Percentiles rank a stretch among this genome's conserved stretches.
Conservation (phyloP, 2,113 vertebrate species). For the Hippocampus mohnikei region DNA sequence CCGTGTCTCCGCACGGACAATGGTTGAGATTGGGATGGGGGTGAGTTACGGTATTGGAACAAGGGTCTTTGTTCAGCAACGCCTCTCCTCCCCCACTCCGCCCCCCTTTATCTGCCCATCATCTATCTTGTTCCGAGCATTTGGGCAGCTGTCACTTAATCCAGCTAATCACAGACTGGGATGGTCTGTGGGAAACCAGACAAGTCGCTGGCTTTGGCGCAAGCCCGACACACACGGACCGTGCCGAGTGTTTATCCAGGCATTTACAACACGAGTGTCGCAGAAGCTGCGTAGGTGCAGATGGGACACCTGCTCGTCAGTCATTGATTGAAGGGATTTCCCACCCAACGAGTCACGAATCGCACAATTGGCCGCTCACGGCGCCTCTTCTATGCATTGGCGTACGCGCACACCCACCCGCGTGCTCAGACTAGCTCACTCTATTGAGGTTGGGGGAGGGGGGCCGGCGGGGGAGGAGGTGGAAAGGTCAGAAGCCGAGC, state of each 20-base stretch:
- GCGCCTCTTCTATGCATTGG: conserved; percentile 31
- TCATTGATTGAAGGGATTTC: conserved; percentile 1
- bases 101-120: conserved; percentile 62
- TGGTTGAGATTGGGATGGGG: conserved; percentile 63
- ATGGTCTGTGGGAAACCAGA: conserved; percentile 70
- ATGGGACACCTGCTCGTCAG: conserved; percentile 13
- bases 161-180: conserved; percentile 76
- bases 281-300: conserved; percentile 18
- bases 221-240: conserved; percentile 28
- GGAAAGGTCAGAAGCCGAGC: conserved; percentile 67
- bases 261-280: conserved; percentile 38
- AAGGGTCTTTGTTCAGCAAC: conserved; percentile 73
- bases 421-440: conserved; percentile 53
- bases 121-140: conserved; percentile 71
- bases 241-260: conserved; percentile 31
- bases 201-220: conserved; percentile 56
- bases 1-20: conserved; percentile 55
- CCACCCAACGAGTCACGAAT: conserved; percentile 1
- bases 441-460: conserved; percentile 35
- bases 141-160: conserved; percentile 82
- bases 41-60: conserved; percentile 65
- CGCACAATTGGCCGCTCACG: conserved; percentile 15
- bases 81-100: conserved; percentile 56
- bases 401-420: conserved; percentile 42
- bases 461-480: conserved; percentile 33